Percentiles rank a stretch among this genome's conserved stretches.
Conservation (phyloP, 92 coral and sea anemone genomes). For the Actinostola sp. region DNA sequence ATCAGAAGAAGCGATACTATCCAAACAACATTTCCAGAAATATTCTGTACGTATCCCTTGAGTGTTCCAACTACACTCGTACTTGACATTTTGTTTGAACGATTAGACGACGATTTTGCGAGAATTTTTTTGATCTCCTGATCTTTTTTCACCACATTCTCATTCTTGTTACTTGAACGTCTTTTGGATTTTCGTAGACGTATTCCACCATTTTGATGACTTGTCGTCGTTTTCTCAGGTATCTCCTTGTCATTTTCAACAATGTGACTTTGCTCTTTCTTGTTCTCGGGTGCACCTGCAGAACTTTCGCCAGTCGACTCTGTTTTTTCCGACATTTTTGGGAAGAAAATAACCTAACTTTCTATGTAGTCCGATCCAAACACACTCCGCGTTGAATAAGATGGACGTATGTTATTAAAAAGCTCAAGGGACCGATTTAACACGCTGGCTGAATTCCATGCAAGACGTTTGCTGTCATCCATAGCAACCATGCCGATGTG, state of each 20-base stretch:
- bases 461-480: neutral
- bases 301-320: neutral
- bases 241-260: conserved; percentile 1
- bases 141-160: conserved; percentile 14
- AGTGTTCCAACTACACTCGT: neutral
- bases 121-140: conserved; percentile 14
- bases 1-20: conserved; percentile 25
- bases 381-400: neutral
- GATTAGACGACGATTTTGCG: neutral
- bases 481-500: conserved; percentile 29
- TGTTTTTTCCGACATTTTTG: conserved; percentile 19
- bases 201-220: conserved; percentile 16
- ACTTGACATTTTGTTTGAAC: neutral
- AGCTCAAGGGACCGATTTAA: conserved; percentile 5
- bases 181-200: conserved; percentile 22
- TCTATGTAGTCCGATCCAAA: neutral
- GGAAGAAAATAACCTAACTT: neutral
- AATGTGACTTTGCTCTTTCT: neutral
- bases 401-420: neutral
- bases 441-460: conserved; percentile 43
- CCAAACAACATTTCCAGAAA: conserved; percentile 10
- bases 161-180: neutral
- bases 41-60: conserved; percentile 5
- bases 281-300: neutral
- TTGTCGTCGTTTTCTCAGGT: neutral